Percentiles rank a stretch among this genome's conserved stretches.
phyloP scores from a whole-genome alignment of 1,140 invertebrate species.

The Drosophila pseudoobscura region DNA sequence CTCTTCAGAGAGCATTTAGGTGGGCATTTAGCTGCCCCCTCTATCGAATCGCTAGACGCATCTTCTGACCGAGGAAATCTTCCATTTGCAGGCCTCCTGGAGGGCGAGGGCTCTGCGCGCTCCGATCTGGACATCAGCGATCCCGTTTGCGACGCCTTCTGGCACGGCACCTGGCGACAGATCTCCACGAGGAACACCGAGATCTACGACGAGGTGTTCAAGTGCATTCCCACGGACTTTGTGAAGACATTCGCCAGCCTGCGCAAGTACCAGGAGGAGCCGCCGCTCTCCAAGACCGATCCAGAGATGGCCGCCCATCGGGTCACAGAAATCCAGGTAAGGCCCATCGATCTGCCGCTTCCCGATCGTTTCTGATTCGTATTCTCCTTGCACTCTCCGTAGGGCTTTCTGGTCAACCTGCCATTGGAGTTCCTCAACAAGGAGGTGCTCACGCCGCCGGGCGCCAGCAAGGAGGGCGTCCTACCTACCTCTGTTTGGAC shows the following conservation, averaged over 20 bases:
- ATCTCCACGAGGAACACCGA: slow-evolving; percentile 92
- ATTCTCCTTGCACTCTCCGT: slow-evolving; percentile 27
- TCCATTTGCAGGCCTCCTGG: slow-evolving; percentile 83
- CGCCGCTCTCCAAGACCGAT: slow-evolving; percentile 87
- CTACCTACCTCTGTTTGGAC: slow-evolving; percentile 92
- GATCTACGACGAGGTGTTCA: slow-evolving; percentile 94
- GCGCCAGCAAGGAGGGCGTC: slow-evolving; percentile 92
- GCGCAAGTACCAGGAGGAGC: slow-evolving; percentile 88
- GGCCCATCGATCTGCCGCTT: too few relatives aligned
- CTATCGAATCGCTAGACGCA: too few relatives aligned
- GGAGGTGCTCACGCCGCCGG: slow-evolving; percentile 91
- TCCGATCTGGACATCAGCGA: slow-evolving; percentile 87
- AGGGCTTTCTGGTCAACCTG: slow-evolving; percentile 94
- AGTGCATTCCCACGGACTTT: slow-evolving; percentile 92
- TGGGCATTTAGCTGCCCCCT: slow-evolving; percentile 42
- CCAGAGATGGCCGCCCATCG: slow-evolving; percentile 88
- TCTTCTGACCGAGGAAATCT: not conserved
- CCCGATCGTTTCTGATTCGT: slow-evolving; percentile 10
- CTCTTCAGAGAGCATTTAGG: slow-evolving; percentile 96
- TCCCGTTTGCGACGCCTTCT: slow-evolving; percentile 90
- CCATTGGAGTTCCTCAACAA: slow-evolving; percentile 93
- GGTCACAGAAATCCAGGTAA: slow-evolving; percentile 88
- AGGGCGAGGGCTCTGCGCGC: slow-evolving; percentile 82
- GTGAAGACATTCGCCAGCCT: slow-evolving; percentile 90
- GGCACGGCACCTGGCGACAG: slow-evolving; percentile 90